These are phyloP conservation scores for Procavia capensis DNA, from an alignment of 2,113 vertebrate species.

Conservation along the genomic window DNA sequence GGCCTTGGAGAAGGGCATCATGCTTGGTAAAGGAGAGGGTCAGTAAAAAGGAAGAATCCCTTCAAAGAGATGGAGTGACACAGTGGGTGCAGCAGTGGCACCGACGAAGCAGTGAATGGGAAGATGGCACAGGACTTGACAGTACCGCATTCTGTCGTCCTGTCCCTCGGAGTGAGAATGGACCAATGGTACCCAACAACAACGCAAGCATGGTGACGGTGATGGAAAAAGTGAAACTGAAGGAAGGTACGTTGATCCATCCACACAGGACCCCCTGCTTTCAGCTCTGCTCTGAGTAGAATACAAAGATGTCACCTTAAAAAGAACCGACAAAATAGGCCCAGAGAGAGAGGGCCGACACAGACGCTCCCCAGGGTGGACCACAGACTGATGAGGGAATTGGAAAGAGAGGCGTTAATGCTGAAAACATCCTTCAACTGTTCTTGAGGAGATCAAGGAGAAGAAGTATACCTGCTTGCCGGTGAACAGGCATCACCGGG, in stretches of 20 bases:
- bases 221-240: background rate
- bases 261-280: background rate
- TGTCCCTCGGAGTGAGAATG: too few species aligned
- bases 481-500: slow-evolving; percentile 47
- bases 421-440: slow-evolving; percentile 71
- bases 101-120: too few species aligned
- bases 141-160: too few species aligned
- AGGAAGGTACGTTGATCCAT: background rate
- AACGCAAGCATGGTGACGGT: background rate
- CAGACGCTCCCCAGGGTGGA: slow-evolving; percentile 73
- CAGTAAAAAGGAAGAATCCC: too few species aligned
- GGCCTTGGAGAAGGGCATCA: too few species aligned
- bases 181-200: too few species aligned
- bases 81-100: too few species aligned
- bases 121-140: too few species aligned
- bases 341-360: slow-evolving; percentile 34
- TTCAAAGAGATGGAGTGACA: too few species aligned
- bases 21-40: too few species aligned
- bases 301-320: slow-evolving; percentile 49
- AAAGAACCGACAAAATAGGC: background rate
- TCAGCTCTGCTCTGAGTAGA: background rate
- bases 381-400: slow-evolving; percentile 68
- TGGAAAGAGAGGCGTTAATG: slow-evolving; percentile 66
- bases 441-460: slow-evolving; percentile 63
- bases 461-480: slow-evolving; percentile 72